Evolutionary conservation across 2,888 invertebrate species (phyloP).

Genomic region (Cotesia congregata): DNA sequence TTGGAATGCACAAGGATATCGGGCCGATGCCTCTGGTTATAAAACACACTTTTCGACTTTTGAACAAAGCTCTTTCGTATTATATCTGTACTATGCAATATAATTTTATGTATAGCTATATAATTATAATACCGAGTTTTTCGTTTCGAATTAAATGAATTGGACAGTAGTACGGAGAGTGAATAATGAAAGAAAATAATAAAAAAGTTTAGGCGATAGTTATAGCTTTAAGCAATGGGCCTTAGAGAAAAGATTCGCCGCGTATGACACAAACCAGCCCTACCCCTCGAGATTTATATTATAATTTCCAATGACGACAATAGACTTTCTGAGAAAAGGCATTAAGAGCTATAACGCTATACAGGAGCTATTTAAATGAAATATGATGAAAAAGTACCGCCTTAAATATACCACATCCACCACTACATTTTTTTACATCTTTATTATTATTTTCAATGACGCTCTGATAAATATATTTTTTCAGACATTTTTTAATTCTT

Average conservation of each 20-base stretch:
- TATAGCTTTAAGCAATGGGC: slow-evolving; percentile 14
- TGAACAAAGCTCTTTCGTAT: slow-evolving; percentile 49
- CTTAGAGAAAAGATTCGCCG: slow-evolving; percentile 24
- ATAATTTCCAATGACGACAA: slow-evolving; percentile 49
- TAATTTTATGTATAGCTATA: background rate
- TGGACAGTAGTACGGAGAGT: slow-evolving; percentile 8
- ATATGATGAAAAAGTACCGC: background rate
- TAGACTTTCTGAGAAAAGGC: slow-evolving; percentile 29
- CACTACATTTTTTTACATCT: background rate
- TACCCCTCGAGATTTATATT: slow-evolving; percentile 50
- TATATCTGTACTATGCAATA: slow-evolving; percentile 7
- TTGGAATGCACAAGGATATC: slow-evolving; percentile 48
- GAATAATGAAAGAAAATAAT: background rate
- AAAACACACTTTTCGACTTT: slow-evolving; percentile 61
- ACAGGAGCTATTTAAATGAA: background rate
- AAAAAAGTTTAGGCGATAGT: background rate
- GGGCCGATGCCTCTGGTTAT: slow-evolving; percentile 46
- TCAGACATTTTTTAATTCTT: background rate
- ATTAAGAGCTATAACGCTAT: slow-evolving; percentile 20
- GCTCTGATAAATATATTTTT: background rate
- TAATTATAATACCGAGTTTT: slow-evolving; percentile 8
- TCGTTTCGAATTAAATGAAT: slow-evolving; percentile 34
- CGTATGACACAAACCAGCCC: slow-evolving; percentile 30
- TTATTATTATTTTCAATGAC: background rate
- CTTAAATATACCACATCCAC: background rate